These are phyloP conservation scores for Xerus inauris DNA, from an alignment of 2,113 vertebrate species.

Conservation along the genomic window DNA sequence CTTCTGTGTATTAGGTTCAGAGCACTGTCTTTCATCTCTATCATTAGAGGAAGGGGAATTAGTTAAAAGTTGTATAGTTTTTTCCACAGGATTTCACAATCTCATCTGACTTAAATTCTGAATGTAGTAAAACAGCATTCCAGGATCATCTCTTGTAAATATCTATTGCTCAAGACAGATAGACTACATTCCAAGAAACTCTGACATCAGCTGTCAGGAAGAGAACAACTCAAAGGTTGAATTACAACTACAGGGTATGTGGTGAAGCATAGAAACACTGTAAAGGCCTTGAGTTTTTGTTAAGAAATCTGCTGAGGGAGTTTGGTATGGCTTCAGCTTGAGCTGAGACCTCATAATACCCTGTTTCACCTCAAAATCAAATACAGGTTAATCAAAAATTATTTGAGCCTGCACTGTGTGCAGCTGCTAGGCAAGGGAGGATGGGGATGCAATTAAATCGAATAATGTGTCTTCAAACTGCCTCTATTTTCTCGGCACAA, in stretches of 20 bases:
- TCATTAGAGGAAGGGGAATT: background rate
- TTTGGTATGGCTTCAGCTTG: slow-evolving; percentile 73
- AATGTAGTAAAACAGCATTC: background rate
- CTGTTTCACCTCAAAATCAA: slow-evolving; percentile 44
- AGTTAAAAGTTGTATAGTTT: slow-evolving; percentile 17
- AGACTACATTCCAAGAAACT: slow-evolving; percentile 72
- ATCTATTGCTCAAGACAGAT: background rate
- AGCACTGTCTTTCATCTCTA: background rate
- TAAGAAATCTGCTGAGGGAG: slow-evolving; percentile 71
- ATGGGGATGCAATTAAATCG: background rate
- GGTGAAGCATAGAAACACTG: slow-evolving; percentile 41
- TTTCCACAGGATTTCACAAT: slow-evolving; percentile 62
- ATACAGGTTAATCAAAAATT: slow-evolving; percentile 44
- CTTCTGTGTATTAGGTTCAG: background rate
- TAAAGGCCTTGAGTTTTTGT: slow-evolving; percentile 73
- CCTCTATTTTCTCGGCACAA: background rate
- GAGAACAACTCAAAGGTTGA: slow-evolving; percentile 34
- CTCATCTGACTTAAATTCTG: background rate
- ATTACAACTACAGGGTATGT: slow-evolving; percentile 24
- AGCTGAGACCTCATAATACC: slow-evolving; percentile 8
- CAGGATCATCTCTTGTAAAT: background rate
- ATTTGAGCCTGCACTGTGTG: background rate
- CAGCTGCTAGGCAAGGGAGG: background rate
- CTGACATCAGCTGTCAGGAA: slow-evolving; percentile 71
- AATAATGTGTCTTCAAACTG: background rate